A percentile compares a stretch with the other conserved stretches of the same genome.
Conservation (phyloP, 2,888 invertebrate species). For the Tryphoninae sp. region DNA sequence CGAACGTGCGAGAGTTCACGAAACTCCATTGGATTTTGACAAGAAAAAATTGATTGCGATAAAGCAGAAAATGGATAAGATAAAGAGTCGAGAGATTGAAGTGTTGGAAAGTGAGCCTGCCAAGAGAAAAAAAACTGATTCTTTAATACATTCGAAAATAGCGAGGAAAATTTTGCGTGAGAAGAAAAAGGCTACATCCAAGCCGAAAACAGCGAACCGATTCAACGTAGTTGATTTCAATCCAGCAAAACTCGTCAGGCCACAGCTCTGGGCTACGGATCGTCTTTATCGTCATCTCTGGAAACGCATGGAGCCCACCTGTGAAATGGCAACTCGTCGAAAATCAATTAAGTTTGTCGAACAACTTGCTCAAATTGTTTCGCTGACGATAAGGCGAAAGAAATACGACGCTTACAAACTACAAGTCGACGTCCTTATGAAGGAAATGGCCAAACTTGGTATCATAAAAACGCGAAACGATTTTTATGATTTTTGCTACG, state of each 20-base stretch:
- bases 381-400: slow-evolving; percentile 66
- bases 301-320: slow-evolving; percentile 73
- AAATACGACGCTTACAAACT: slow-evolving; percentile 70
- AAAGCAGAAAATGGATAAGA: slow-evolving; percentile 29
- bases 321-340: slow-evolving; percentile 66
- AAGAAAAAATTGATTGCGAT: slow-evolving; percentile 17
- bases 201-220: slow-evolving; percentile 35
- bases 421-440: slow-evolving; percentile 70
- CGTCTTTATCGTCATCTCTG: slow-evolving; percentile 74
- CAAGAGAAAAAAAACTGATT: slow-evolving; percentile 18
- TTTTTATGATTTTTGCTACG: slow-evolving; percentile 75
- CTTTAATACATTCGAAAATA: background rate
- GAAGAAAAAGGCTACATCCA: slow-evolving; percentile 16
- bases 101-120: slow-evolving; percentile 1
- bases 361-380: slow-evolving; percentile 63
- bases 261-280: slow-evolving; percentile 75
- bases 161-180: background rate
- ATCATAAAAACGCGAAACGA: slow-evolving; percentile 73
- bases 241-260: slow-evolving; percentile 71
- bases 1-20: background rate
- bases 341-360: slow-evolving; percentile 73
- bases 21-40: background rate
- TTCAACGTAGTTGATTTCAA: slow-evolving; percentile 74
- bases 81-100: slow-evolving; percentile 40
- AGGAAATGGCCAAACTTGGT: slow-evolving; percentile 72